Evolutionary conservation across 2,113 vertebrate species (phyloP).

Genomic region (Orycteropus afer): DNA sequence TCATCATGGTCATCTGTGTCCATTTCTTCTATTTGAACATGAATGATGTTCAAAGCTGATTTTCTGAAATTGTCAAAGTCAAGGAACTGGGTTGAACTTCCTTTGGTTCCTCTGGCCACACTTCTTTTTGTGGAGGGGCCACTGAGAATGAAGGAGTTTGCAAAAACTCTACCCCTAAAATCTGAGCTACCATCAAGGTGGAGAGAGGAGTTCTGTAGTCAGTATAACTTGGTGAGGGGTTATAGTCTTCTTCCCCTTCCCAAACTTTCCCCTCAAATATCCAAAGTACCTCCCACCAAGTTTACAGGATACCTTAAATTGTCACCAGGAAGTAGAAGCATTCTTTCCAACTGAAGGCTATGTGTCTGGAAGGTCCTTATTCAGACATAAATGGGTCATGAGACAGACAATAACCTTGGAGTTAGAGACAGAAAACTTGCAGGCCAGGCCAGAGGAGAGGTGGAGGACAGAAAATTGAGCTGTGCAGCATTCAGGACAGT

Average conservation of each 20-base stretch:
- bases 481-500: neutral
- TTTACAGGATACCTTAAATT: neutral
- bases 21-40: neutral
- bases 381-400: neutral
- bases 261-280: neutral
- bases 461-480: neutral
- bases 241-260: neutral
- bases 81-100: neutral
- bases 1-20: neutral
- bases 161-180: neutral
- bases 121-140: neutral
- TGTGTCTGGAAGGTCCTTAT: neutral
- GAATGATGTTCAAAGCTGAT: neutral
- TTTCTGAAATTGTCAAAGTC: neutral
- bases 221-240: neutral
- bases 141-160: rapidly evolving
- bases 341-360: neutral
- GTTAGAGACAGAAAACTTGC: neutral
- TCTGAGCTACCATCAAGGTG: neutral
- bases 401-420: neutral
- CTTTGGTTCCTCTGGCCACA: neutral
- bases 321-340: neutral
- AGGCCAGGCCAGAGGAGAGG: neutral
- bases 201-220: neutral
- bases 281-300: neutral